Percentiles rank a stretch among this genome's conserved stretches.
These are phyloP conservation scores for Salvelinus fontinalis DNA, from an alignment of 2,113 vertebrate genomes.

Conservation along the genomic window DNA sequence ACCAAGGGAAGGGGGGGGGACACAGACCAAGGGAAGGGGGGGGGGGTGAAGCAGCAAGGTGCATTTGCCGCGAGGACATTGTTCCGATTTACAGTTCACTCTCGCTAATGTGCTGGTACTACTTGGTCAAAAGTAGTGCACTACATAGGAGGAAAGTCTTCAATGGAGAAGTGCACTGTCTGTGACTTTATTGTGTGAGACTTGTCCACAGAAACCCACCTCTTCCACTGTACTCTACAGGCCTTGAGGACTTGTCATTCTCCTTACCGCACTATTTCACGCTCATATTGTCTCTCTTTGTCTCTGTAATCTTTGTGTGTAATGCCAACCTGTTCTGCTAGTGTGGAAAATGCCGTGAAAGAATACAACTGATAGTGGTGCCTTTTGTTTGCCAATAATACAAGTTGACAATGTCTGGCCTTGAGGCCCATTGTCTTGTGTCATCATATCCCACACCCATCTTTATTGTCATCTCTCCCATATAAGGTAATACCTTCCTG, in stretches of 20 bases:
- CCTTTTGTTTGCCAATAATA: constrained; percentile 23
- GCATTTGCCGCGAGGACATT: not conserved
- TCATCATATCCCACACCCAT: constrained; percentile 35
- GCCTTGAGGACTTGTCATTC: not conserved
- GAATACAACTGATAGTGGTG: not conserved
- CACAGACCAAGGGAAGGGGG: not conserved
- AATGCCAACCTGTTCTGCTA: constrained; percentile 29
- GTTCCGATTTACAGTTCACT: not conserved
- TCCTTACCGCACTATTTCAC: not conserved
- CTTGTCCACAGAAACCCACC: not conserved
- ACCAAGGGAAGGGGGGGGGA: not conserved
- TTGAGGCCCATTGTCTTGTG: constrained; percentile 28
- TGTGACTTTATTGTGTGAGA: too few relatives aligned
- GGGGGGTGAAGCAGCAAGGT: not conserved
- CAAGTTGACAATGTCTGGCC: constrained; percentile 24
- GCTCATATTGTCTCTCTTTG: constrained; percentile 5
- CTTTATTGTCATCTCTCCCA: constrained; percentile 13
- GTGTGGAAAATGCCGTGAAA: not conserved
- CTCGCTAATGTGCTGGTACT: too few relatives aligned
- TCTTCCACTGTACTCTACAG: not conserved
- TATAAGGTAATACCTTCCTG: constrained; percentile 42
- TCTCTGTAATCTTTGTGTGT: constrained; percentile 17
- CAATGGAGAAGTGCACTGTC: too few relatives aligned
- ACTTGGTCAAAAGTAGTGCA: too few relatives aligned
- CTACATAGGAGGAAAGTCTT: too few relatives aligned